Percentiles rank a stretch among this genome's conserved stretches.
Conservation (phyloP, 2,113 vertebrate species). For the Triplophysa dalaica region DNA sequence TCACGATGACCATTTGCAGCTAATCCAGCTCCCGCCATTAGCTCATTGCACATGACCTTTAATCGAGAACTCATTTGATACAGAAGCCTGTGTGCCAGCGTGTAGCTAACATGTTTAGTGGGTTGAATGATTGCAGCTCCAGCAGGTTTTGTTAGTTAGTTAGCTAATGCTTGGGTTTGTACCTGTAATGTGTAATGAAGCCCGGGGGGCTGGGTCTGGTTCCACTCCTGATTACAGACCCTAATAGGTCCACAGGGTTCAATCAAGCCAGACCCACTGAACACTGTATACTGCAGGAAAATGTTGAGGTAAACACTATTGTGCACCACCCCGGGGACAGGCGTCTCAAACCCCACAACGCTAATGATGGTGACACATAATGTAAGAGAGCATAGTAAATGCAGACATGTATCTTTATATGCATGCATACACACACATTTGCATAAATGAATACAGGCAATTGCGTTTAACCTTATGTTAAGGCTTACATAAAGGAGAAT, state of each 20-base stretch:
- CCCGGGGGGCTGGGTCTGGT: conserved; percentile 70
- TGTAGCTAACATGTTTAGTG: conserved; percentile 15
- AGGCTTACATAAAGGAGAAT: conserved; percentile 4
- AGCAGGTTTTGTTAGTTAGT: conserved; percentile 46
- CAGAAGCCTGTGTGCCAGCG: neutral
- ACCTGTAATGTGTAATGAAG: conserved; percentile 81
- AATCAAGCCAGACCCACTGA: conserved; percentile 82
- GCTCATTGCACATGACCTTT: conserved; percentile 8
- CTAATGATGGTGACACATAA: conserved; percentile 55
- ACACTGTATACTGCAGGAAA: conserved; percentile 80
- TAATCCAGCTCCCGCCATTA: neutral
- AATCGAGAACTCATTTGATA: neutral
- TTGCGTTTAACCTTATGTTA: conserved; percentile 11
- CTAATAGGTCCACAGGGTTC: conserved; percentile 85
- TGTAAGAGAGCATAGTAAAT: conserved; percentile 12
- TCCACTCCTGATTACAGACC: conserved; percentile 71
- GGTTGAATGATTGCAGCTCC: conserved; percentile 9
- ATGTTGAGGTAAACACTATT: conserved; percentile 86
- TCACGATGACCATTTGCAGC: conserved; percentile 2
- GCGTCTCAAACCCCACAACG: conserved; percentile 77
- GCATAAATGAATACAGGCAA: conserved; percentile 5
- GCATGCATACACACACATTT: neutral
- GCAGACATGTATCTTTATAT: neutral
- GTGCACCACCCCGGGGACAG: conserved; percentile 60
- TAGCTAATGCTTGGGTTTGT: conserved; percentile 29